Evolutionary conservation across 1,140 invertebrate species (phyloP), one percentile per base, ranked within the genome.

Genomic region (Eubasilissa regina): DNA sequence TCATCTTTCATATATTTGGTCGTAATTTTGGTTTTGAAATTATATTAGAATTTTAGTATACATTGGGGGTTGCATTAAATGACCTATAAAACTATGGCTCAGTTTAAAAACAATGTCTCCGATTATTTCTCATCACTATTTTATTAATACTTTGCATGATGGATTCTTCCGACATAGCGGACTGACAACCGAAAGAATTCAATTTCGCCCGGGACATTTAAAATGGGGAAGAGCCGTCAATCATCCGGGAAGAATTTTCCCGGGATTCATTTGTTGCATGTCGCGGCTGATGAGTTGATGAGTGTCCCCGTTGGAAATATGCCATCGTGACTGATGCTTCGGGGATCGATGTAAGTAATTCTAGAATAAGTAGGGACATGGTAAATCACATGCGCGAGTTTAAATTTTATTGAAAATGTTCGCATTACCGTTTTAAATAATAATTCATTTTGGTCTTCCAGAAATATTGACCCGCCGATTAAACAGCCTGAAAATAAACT

Each of bases 201-300:
- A 62, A 62, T 62, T 62, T 35, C 58, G 19, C 58, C 10, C 6
- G 53, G 53, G 11, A 56, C 53, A 9, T 56, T 56, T 56, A 56
- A 56, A 56, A 19, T 19, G 7, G 53, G 19, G 53, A 56, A 19
- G 19, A 9, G 53, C 53, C 19, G 53, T 56, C 53, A 56, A 56
- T 56, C 53, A 17, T 19, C 19, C 53, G n/a, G 7, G 53, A 19
- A 1, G 19, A 56, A 62, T 25, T 35, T 62, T 62, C 21, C 19
- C 25, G 6, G 8, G 6, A 62, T 43, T 21, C 21, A 62, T 62
- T 62, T 62, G 58, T 62, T 21, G 58, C 19, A n/a, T 10, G n/a
- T 62, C 25, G 58, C 17, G 17, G 3, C 58, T 35, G 58, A 62
- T 51, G 11, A 51, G 48, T 51, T 51, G 48, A 51, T 35, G 48